Base-by-base conservation (phyloP, 1,140 invertebrate species). In the Drosophila kohkoa region DNA sequence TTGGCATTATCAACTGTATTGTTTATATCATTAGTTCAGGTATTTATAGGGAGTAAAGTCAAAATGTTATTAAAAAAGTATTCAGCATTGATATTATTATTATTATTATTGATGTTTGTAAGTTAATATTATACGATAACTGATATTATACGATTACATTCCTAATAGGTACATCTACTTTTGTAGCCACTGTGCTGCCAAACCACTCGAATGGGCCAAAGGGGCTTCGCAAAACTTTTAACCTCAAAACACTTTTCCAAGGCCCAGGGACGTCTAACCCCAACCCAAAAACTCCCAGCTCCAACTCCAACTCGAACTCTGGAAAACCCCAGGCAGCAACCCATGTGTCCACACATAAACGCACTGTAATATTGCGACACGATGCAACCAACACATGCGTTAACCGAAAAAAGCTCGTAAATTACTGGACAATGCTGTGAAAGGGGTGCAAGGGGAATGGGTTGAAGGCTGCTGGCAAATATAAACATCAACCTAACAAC, bases 401-500 rank as follows among this genome's bases (percentile, higher is more conserved):
- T 74, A 51, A 62, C 80, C 79, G 55, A 75, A 88, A 87, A 87
- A 88, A 83, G 83, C 80, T 88, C 83, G 83, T 88, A 89, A 88
- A 88, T 88, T 88, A 88, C 85, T 88, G 85, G 74, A 78, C 81
- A 83, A 83, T 81, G 82, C 85, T 66, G 78, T 38, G 35, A 38
- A 20, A 25, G 7, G 25, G 7, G 41, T 8, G 8, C 5, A 11
- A 11, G 32, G 13, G 16, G 16, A 8, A 46, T 35, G 45, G 35
- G 8, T 7, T 57, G 49, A 16, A 52, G 30, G 55, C 69, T 72
- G 62, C 54, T 82, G 80, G 74, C 79, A 88, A 91, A 91, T 91
- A 90, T 90, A 91, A 82, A 91, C 90, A 91, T 91, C 86, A 91
- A 79, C 83, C 71, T 76, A 75, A 72, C 63, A 41, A 43, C 48